Percentiles rank a stretch among this genome's conserved stretches.
phyloP scores from a whole-genome alignment of 1,140 invertebrate species.

The Platyura marginata region DNA sequence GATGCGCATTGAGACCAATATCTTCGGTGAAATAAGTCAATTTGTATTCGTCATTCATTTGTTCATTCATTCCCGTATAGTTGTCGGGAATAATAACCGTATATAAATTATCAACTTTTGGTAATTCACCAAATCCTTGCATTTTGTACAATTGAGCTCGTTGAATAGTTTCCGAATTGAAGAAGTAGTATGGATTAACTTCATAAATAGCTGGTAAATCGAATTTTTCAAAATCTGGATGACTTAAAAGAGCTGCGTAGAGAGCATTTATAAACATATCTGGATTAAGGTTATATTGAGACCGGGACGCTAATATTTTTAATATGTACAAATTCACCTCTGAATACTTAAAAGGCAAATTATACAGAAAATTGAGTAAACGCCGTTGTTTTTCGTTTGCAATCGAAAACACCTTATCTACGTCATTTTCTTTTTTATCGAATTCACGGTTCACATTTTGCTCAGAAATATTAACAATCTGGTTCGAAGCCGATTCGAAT shows the following conservation, averaged over 20 bases:
- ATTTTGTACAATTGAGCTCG: constrained; percentile 30
- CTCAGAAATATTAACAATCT: too few relatives aligned
- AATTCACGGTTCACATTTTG: too few relatives aligned
- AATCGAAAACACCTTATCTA: too few relatives aligned
- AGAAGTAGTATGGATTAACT: constrained; percentile 33
- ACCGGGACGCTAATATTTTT: too few relatives aligned
- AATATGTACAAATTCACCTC: too few relatives aligned
- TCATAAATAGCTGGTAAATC: constrained; percentile 35
- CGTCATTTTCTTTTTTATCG: too few relatives aligned
- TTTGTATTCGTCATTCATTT: constrained; percentile 28
- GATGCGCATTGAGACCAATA: constrained; percentile 44
- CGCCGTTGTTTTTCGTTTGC: too few relatives aligned
- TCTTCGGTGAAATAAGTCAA: constrained; percentile 56
- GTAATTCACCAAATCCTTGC: constrained; percentile 21
- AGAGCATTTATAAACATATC: constrained; percentile 31
- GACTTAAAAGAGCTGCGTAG: constrained; percentile 29
- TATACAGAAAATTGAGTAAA: too few relatives aligned
- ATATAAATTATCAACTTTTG: constrained; percentile 15
- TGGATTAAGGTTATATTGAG: constrained; percentile 28
- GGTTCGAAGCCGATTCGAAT: too few relatives aligned
- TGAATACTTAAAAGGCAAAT: constrained; percentile 19
- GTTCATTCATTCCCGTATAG: constrained; percentile 28
- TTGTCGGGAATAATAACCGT: constrained; percentile 27
- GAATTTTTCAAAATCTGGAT: constrained; percentile 28
- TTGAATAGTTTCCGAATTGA: constrained; percentile 28